Conservation (phyloP, 2,888 invertebrate species). For the Heliconius cydno region DNA sequence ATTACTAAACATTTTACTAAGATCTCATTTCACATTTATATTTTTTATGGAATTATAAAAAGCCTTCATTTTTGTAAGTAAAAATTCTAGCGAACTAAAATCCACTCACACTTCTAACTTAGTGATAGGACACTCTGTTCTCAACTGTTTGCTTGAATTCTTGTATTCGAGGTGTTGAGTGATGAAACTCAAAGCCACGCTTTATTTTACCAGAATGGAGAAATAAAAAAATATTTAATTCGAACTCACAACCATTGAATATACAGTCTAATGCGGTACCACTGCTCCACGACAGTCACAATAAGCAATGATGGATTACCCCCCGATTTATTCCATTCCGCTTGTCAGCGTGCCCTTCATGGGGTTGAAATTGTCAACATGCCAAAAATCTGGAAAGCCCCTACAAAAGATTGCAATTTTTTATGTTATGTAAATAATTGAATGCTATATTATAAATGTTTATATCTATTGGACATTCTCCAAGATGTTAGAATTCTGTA, state of each 20-base stretch:
- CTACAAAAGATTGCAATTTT: slow-evolving; percentile 5
- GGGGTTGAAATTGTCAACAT: neutral
- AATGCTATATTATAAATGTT: neutral
- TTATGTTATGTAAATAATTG: neutral
- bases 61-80: too few relatives aligned
- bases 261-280: neutral
- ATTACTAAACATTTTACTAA: too few relatives aligned
- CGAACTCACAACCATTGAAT: neutral
- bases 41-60: too few relatives aligned
- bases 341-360: neutral
- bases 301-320: neutral
- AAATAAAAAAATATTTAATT: neutral
- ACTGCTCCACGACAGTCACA: neutral
- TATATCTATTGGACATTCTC: neutral
- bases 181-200: neutral
- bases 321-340: neutral
- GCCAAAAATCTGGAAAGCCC: neutral
- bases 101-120: neutral
- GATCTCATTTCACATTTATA: too few relatives aligned
- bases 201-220: neutral
- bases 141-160: neutral
- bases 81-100: too few relatives aligned
- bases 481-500: neutral
- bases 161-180: neutral
- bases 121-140: neutral